phyloP scores from a whole-genome alignment of 2,797 vertebrate genomes.

The Chaetophractus vellerosus region DNA sequence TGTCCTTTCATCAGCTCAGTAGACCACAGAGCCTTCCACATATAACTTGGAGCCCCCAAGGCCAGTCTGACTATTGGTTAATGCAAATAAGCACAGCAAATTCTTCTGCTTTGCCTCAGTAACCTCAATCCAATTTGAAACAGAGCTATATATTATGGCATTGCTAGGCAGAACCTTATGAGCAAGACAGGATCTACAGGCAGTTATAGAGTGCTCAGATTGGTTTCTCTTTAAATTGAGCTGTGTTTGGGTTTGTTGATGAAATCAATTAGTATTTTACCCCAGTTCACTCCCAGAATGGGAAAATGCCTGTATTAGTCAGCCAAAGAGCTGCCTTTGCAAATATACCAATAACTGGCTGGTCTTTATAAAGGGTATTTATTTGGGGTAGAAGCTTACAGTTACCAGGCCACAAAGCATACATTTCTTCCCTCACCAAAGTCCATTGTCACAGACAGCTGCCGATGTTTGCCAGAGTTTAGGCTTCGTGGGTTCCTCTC shows the following conservation, averaged over 20 bases:
- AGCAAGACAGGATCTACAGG: conserved; percentile 61
- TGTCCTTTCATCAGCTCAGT: conserved; percentile 70
- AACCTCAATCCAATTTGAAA: conserved; percentile 75
- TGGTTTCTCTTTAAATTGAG: conserved; percentile 75
- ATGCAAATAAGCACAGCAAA: conserved; percentile 82
- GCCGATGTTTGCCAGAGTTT: no score
- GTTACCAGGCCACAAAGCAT: no score
- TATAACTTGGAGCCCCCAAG: conserved; percentile 76
- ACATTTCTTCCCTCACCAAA: no score
- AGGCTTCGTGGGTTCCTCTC: no score
- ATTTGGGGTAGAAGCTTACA: no score
- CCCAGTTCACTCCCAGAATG: conserved; percentile 39
- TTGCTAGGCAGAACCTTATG: conserved; percentile 66
- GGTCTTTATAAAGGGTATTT: no score
- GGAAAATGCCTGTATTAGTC: no score
- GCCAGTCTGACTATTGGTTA: conserved; percentile 79
- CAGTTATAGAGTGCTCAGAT: conserved; percentile 67
- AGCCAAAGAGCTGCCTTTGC: no score
- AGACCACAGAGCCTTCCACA: conserved; percentile 71
- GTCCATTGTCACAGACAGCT: no score
- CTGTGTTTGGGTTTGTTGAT: conserved; percentile 64
- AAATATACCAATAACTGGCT: no score
- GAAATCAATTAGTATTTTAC: conserved; percentile 73
- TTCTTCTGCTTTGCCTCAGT: conserved; percentile 76
- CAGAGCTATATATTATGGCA: conserved; percentile 71